A percentile compares a stretch with the other conserved stretches of the same genome.
Conservation (phyloP, 2,888 invertebrate genomes). For the Xestia rhomboidea region DNA sequence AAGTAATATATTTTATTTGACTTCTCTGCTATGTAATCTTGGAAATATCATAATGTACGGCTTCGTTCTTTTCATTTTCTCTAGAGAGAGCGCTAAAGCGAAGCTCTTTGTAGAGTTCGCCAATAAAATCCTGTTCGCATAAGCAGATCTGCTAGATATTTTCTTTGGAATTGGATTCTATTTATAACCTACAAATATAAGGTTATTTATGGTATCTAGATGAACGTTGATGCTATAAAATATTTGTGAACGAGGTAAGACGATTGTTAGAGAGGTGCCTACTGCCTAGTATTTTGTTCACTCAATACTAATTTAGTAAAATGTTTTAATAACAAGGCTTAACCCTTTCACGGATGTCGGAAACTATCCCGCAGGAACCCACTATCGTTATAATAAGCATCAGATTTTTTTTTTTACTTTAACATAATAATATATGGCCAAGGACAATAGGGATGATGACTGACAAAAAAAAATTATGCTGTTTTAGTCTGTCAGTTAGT, state of each 20-base stretch:
- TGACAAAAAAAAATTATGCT: too few relatives aligned
- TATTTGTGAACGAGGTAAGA: slow-evolving; percentile 12
- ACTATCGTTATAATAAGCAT: not conserved
- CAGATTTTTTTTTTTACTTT: not conserved
- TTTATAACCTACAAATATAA: slow-evolving; percentile 30
- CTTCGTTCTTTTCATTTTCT: slow-evolving; percentile 35
- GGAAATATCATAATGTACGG: slow-evolving; percentile 20
- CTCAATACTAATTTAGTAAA: not conserved
- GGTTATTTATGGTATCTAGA: slow-evolving; percentile 10
- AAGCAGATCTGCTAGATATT: slow-evolving; percentile 50
- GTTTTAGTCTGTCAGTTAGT: too few relatives aligned
- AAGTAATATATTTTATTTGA: slow-evolving; percentile 30
- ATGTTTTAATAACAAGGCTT: not conserved
- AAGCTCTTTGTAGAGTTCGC: slow-evolving; percentile 45
- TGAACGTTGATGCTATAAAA: not conserved
- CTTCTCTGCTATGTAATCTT: slow-evolving; percentile 26
- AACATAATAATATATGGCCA: not conserved
- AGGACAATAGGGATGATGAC: too few relatives aligned
- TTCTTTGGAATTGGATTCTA: slow-evolving; percentile 52
- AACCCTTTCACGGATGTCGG: not conserved
- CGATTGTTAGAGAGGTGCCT: not conserved
- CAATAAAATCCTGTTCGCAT: slow-evolving; percentile 47
- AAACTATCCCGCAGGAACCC: not conserved
- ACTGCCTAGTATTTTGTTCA: too few relatives aligned
- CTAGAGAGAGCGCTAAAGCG: slow-evolving; percentile 24